Evolutionary conservation across 2,113 vertebrate genomes (phyloP), one percentile per base, ranked within the genome.

Genomic region (Oreochromis tanganicae): DNA sequence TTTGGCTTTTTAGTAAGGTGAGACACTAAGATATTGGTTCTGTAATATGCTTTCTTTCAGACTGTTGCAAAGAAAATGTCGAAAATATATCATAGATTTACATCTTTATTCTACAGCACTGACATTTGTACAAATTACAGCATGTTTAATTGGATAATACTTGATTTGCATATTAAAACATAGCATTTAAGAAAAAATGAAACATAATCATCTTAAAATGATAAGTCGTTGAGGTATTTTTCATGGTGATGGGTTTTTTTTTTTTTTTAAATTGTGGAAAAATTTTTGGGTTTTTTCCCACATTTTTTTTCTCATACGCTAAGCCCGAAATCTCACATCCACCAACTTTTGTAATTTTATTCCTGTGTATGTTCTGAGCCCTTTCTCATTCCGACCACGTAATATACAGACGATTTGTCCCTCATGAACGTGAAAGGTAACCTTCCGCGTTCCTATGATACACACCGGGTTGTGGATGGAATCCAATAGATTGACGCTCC

Each of bases 261-360:
- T 21, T 41, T 75, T 10, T 52, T n/a, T 9, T 0, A 7, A 0
- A 71, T 9, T 73, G 7, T 9, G 12, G 4, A 0, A 9, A 7
- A 21, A 24, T 3, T 24, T 24, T 24, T 3, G 24, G 24, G 24
- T 5, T 21, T 54, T 21, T 55, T 1, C 4, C 1, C 7, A 21
- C 0, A 1, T 9, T 46, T 16, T 5, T 0, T 71, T 27, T 71
- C 3, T 27, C 13, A 27, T 73, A 9, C 0, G 6, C 7, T 46
- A 17, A 16, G 4, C 66, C 21, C 46, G 5, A 73, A 46, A 46
- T 46, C 7, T 73, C 66, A 27, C 21, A 73, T 27, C 38, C 16
- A 71, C n/a, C 66, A 43, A 27, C 13, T 16, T 9, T 43, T 71
- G n/a, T 27, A 1, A 43, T 43, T 43, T 71, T 46, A 29, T 27